Base-by-base conservation (phyloP, 2,113 vertebrate species). In the Oreochromis niloticus region DNA sequence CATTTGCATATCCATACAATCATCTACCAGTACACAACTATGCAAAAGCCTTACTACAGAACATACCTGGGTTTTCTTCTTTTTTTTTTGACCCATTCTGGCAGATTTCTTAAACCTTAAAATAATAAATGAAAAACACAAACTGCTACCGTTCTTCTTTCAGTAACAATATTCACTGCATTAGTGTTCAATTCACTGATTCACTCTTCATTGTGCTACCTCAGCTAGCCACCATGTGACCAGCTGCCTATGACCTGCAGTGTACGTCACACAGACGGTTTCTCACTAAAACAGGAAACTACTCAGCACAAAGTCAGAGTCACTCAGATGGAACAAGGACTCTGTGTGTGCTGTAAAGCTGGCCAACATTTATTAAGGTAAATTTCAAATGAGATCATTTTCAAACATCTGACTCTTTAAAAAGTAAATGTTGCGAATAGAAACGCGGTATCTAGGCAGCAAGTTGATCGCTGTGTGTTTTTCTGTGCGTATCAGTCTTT, bases 281-380 rank as follows among this genome's bases (percentile, higher is more conserved):
- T 90, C 78, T 82, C 81, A 82, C 71, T 91, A 52, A 87, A 92
- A 93, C 91, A 94, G 92, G 90, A 93, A 95, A 92, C 88, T 30
- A 85, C 87, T 95, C 94, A 95, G 95, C 92, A 93, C 83, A 90
- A 89, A 87, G 87, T 89, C 73, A 93, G 87, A 92, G 94, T 89
- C 85, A 86, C 82, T 80, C 79, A 84, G 79, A 83, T 39, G 79
- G 59, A 91, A 81, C 84, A 80, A 57, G 78, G 61, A 54, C 75
- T 88, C 50, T 52, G 39, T 52, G 46, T 87, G 22, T 57, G 14
- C 86, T 34, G 22, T 81, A 66, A 43, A 92, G 50, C 66, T 80
- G 30, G 79, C 71, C 79, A 85, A 55, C 92, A 88, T 90, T 81
- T 63, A 86, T 66, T 43, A 82, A 88, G 91, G 89, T 95, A 90